phyloP scores from a whole-genome alignment of 2,888 invertebrate genomes.

The Volucella inflata region DNA sequence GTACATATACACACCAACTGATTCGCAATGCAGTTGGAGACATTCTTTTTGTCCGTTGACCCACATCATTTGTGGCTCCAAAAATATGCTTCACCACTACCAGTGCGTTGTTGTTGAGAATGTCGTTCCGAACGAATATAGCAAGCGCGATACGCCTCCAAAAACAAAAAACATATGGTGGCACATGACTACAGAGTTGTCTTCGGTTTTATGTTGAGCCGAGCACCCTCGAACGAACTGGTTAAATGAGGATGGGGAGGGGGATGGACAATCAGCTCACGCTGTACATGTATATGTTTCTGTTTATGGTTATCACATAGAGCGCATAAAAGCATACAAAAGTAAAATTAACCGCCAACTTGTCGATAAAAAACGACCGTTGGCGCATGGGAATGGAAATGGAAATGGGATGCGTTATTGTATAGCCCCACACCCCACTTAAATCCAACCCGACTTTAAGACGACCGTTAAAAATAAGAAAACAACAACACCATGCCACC shows the following conservation, averaged over 20 bases:
- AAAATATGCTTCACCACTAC: slow-evolving; percentile 49
- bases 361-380: slow-evolving; percentile 71
- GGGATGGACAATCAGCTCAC: not conserved
- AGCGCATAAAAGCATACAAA: slow-evolving; percentile 32
- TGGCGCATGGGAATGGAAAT: slow-evolving; percentile 62
- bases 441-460: not conserved
- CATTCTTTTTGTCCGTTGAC: slow-evolving; percentile 69
- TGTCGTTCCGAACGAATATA: slow-evolving; percentile 11
- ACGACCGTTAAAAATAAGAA: slow-evolving; percentile 73
- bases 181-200: not conserved
- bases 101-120: slow-evolving; percentile 43
- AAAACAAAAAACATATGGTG: slow-evolving; percentile 26
- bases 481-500: slow-evolving; percentile 22
- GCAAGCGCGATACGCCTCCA: not conserved
- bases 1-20: slow-evolving; percentile 10
- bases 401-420: slow-evolving; percentile 15
- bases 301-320: slow-evolving; percentile 53
- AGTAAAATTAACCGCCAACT: slow-evolving; percentile 53
- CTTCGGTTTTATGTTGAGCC: slow-evolving; percentile 29
- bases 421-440: slow-evolving; percentile 4
- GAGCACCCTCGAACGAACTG: slow-evolving; percentile 4
- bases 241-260: not conserved
- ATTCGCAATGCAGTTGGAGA: slow-evolving; percentile 44
- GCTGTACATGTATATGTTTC: not conserved
- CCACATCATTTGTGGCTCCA: slow-evolving; percentile 70